These are phyloP conservation scores for Chrysolina haemoptera DNA, from an alignment of 2,888 invertebrate genomes.

Conservation along the genomic window DNA sequence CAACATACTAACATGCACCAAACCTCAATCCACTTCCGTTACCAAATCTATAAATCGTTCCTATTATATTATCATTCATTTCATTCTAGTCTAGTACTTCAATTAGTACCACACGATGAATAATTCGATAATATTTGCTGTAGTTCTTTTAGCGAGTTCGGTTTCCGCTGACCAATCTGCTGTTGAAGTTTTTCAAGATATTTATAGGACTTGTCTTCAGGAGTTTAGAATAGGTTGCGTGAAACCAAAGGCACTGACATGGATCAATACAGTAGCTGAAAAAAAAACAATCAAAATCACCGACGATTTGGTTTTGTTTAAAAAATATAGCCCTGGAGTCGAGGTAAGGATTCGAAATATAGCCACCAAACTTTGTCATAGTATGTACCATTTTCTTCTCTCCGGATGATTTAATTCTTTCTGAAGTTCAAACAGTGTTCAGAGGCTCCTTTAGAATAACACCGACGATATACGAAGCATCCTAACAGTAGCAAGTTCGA, in stretches of 20 bases:
- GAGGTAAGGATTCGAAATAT: constrained; percentile 43
- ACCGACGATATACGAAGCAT: too few species aligned
- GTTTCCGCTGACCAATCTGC: constrained; percentile 70
- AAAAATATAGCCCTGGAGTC: constrained; percentile 71
- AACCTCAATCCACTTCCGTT: constrained; percentile 40
- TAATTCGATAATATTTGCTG: constrained; percentile 14
- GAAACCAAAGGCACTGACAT: constrained; percentile 83
- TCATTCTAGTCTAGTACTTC: constrained; percentile 40
- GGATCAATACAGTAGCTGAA: constrained; percentile 78
- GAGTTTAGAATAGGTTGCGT: constrained; percentile 82
- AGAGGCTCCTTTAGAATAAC: too few species aligned
- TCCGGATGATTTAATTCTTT: neutral
- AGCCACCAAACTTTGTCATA: too few species aligned
- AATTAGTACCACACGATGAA: constrained; percentile 39
- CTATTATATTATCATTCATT: constrained; percentile 21
- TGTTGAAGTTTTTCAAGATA: constrained; percentile 76
- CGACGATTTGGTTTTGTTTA: constrained; percentile 82
- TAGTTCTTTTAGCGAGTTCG: constrained; percentile 33
- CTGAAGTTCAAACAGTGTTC: neutral
- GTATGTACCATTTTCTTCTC: too few species aligned
- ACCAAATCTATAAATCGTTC: constrained; percentile 44
- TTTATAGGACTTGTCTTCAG: constrained; percentile 79
- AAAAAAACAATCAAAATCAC: constrained; percentile 83
- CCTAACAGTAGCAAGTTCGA: too few species aligned
- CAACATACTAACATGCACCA: constrained; percentile 34